Percentiles rank a stretch among this genome's conserved stretches.
These are phyloP conservation scores for Perodicticus potto DNA, from an alignment of 2,797 vertebrate genomes.

Conservation along the genomic window DNA sequence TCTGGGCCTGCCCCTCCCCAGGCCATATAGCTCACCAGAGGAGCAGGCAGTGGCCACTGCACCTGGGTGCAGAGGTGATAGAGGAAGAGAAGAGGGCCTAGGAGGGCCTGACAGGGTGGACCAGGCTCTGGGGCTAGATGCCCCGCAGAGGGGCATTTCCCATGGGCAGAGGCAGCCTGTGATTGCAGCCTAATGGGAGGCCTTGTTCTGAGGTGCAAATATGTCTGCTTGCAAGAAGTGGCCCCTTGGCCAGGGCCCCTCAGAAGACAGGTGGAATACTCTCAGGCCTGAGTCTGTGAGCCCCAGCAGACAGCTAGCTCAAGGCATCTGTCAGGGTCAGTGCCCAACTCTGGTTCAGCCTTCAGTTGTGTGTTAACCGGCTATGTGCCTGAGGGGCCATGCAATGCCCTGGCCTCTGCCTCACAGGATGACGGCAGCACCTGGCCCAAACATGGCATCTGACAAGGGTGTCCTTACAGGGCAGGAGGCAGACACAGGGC, in stretches of 20 bases:
- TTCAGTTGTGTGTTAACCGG: not conserved
- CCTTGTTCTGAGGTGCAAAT: not conserved
- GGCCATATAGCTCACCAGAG: not conserved
- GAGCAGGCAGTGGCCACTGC: not conserved
- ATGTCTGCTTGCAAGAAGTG: not conserved
- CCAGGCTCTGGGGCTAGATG: not conserved
- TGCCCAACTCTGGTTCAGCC: not conserved
- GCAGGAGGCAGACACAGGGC: not conserved
- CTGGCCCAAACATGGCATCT: no score
- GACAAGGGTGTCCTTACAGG: not conserved
- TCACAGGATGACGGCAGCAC: not conserved
- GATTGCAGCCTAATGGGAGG: not conserved
- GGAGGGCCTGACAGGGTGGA: not conserved
- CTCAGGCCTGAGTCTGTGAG: no score
- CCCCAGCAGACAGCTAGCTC: rapidly evolving
- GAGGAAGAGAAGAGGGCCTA: not conserved
- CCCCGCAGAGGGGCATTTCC: no score
- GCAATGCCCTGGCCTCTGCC: not conserved
- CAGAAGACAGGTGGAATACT: not conserved
- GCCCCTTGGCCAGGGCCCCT: not conserved
- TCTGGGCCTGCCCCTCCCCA: not conserved
- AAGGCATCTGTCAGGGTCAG: not conserved
- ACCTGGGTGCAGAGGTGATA: not conserved
- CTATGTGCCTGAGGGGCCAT: rapidly evolving
- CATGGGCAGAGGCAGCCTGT: no score